Percentiles rank a stretch among this genome's conserved stretches.
These are phyloP conservation scores for Sialia sialis DNA, from an alignment of 2,113 vertebrate species.

Conservation along the genomic window DNA sequence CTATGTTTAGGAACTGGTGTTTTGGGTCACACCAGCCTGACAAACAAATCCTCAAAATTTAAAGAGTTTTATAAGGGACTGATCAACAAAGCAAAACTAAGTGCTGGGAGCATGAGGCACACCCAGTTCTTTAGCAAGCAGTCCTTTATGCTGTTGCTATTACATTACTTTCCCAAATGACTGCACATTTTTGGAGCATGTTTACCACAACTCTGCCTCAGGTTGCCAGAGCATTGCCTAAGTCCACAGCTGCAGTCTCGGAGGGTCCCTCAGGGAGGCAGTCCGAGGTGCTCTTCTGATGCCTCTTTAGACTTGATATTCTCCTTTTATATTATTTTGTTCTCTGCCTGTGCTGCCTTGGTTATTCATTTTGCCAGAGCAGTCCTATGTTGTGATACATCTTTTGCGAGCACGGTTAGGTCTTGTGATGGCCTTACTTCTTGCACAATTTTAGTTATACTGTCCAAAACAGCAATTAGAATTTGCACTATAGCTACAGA, in stretches of 20 bases:
- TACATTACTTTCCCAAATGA: neutral
- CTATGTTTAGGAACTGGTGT: rapidly evolving
- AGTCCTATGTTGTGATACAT: neutral
- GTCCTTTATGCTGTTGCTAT: neutral
- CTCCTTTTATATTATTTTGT: neutral
- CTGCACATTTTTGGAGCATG: neutral
- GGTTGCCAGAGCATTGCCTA: neutral
- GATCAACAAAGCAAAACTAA: neutral
- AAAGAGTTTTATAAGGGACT: neutral
- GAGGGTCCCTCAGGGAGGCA: neutral
- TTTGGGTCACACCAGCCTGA: neutral
- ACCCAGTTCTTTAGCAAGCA: neutral
- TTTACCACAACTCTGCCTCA: neutral
- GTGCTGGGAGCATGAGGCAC: neutral
- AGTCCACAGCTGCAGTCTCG: neutral
- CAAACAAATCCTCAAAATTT: neutral
- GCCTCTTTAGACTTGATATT: neutral
- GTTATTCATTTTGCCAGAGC: neutral
- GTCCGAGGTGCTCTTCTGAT: neutral
- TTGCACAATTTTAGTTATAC: neutral
- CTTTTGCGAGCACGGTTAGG: neutral
- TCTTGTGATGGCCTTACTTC: neutral
- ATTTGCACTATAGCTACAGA: neutral
- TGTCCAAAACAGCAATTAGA: neutral
- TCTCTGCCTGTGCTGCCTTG: neutral